A percentile compares a stretch with the other conserved stretches of the same genome.
Conservation (phyloP, 2,888 invertebrate species). For the Electrophaes corylata region DNA sequence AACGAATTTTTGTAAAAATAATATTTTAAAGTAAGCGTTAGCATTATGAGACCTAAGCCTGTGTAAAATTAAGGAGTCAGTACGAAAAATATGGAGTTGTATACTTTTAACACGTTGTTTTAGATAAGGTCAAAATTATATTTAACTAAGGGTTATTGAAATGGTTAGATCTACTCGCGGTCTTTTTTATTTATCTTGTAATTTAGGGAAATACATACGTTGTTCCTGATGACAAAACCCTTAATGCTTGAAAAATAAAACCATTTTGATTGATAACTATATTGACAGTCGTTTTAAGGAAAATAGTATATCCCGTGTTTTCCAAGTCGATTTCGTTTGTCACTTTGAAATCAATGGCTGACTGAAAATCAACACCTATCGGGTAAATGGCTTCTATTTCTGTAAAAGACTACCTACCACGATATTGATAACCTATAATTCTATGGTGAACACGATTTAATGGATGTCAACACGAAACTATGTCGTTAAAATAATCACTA, state of each 20-base stretch:
- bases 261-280: neutral
- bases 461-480: slow-evolving; percentile 38
- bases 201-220: no score
- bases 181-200: no score
- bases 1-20: no score
- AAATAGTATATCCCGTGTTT: neutral
- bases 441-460: slow-evolving; percentile 34
- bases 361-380: slow-evolving; percentile 26
- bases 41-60: neutral
- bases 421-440: slow-evolving; percentile 35
- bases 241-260: no score
- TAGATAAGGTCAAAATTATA: no score
- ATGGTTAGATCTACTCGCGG: no score
- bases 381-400: slow-evolving; percentile 25
- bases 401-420: slow-evolving; percentile 16
- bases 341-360: slow-evolving; percentile 8
- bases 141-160: no score
- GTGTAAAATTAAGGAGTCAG: neutral
- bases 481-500: slow-evolving; percentile 34
- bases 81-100: no score
- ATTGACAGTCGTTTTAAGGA: no score
- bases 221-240: no score
- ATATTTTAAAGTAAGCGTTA: neutral
- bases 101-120: no score
- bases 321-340: neutral